These are phyloP conservation scores for Drosophila albomicans DNA, from an alignment of 1,140 invertebrate genomes.

Conservation along the genomic window DNA sequence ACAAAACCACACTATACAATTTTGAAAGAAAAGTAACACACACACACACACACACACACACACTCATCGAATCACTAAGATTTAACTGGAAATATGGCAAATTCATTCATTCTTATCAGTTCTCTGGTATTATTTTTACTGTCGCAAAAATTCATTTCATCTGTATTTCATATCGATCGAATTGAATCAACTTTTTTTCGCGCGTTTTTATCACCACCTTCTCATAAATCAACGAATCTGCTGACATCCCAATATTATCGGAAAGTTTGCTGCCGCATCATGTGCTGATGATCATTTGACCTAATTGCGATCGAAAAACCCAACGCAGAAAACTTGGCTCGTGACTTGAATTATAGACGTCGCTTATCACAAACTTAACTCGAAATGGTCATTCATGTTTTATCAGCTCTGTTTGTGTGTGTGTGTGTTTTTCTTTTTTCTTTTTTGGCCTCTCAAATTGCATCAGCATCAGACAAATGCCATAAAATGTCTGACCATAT, in stretches of 20 bases:
- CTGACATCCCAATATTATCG: no score
- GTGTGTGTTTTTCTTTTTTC: not conserved
- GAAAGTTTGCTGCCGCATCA: not conserved
- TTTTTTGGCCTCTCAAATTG: conserved; percentile 29
- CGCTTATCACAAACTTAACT: conserved; percentile 9
- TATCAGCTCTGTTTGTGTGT: conserved; percentile 9
- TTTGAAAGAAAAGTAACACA: conserved; percentile 6
- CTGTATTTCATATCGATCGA: no score
- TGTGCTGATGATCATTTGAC: conserved; percentile 9
- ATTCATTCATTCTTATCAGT: no score
- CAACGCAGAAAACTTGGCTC: conserved; percentile 4
- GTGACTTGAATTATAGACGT: conserved; percentile 13
- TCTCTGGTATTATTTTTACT: no score
- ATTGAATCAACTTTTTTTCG: no score
- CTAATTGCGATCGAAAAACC: conserved; percentile 3
- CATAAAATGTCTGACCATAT: conserved; percentile 29
- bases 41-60: not conserved
- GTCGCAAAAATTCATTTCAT: no score
- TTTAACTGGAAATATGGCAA: conserved; percentile 19
- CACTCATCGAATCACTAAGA: conserved; percentile 21
- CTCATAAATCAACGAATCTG: no score
- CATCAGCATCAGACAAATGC: conserved; percentile 36
- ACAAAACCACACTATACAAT: not conserved
- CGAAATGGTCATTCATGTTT: conserved; percentile 11
- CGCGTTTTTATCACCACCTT: no score